phyloP scores from a whole-genome alignment of 2,888 invertebrate genomes.

The Corbicula japonica region DNA sequence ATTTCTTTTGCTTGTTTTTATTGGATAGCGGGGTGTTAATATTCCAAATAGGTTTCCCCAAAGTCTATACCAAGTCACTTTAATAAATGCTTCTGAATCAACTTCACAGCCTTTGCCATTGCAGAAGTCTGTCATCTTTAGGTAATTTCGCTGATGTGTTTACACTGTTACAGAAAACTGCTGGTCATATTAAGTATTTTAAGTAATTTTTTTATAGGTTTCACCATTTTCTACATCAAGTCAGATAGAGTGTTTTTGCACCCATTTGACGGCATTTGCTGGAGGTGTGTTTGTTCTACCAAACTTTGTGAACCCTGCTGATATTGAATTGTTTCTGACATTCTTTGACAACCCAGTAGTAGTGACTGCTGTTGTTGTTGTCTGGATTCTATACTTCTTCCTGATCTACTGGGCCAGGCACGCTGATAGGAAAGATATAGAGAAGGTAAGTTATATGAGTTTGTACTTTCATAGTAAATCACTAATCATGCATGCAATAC shows the following conservation, averaged over 20 bases:
- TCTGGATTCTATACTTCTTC: slow-evolving; percentile 78
- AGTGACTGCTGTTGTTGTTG: slow-evolving; percentile 69
- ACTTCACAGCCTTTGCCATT: too few species aligned
- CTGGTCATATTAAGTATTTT: background rate
- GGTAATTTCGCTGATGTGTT: too few species aligned
- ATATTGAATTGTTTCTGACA: slow-evolving; percentile 73
- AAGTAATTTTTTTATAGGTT: slow-evolving; percentile 56
- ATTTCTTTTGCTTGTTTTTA: too few species aligned
- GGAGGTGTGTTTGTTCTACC: slow-evolving; percentile 75
- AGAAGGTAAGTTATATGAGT: slow-evolving; percentile 63
- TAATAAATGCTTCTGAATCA: too few species aligned
- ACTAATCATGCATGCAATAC: too few species aligned
- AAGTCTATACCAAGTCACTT: too few species aligned
- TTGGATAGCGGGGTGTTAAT: too few species aligned
- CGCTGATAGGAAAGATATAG: slow-evolving; percentile 70
- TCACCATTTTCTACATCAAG: slow-evolving; percentile 57
- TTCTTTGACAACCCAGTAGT: slow-evolving; percentile 82
- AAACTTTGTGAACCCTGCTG: slow-evolving; percentile 72
- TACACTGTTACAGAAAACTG: too few species aligned
- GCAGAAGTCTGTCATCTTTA: too few species aligned
- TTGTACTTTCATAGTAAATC: too few species aligned
- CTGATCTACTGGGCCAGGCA: slow-evolving; percentile 73
- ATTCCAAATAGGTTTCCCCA: too few species aligned
- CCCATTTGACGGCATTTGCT: slow-evolving; percentile 76
- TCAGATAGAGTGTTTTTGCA: slow-evolving; percentile 70